A percentile compares a stretch with the other conserved stretches of the same genome.
phyloP scores from a whole-genome alignment of 2,888 invertebrate genomes.

The Blomia tropicalis region DNA sequence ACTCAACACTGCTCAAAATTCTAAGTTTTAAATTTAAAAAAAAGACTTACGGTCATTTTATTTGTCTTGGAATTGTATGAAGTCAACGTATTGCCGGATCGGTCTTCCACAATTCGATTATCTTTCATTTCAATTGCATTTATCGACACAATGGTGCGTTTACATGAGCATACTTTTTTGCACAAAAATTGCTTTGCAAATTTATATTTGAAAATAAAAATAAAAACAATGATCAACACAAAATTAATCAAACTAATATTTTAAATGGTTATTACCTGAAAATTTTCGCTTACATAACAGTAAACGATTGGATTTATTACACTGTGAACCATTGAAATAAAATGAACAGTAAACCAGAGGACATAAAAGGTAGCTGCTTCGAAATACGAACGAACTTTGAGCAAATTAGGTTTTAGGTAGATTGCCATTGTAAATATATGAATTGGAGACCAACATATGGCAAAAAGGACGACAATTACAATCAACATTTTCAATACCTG shows the following conservation, averaged over 20 bases:
- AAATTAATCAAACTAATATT: not conserved
- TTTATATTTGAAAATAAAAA: too few relatives aligned
- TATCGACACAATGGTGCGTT: too few relatives aligned
- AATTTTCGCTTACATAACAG: constrained; percentile 22
- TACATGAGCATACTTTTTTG: too few relatives aligned
- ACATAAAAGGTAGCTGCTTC: not conserved
- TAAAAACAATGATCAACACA: not conserved
- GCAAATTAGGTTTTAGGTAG: constrained; percentile 3
- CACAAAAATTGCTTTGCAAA: too few relatives aligned
- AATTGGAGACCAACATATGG: constrained; percentile 22
- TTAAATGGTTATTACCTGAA: constrained; percentile 9
- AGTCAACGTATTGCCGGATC: too few relatives aligned
- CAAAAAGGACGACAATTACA: constrained; percentile 9
- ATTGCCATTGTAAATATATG: constrained; percentile 17
- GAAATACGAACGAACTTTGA: not conserved
- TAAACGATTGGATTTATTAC: constrained; percentile 18
- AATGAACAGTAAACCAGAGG: constrained; percentile 15
- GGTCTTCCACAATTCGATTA: too few relatives aligned
- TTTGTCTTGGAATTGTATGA: too few relatives aligned
- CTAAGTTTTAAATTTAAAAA: too few relatives aligned
- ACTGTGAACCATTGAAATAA: constrained; percentile 20
- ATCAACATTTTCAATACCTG: constrained; percentile 18
- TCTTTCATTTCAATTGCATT: too few relatives aligned
- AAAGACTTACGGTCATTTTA: too few relatives aligned
- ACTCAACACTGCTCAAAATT: too few relatives aligned